A percentile compares a stretch with the other conserved stretches of the same genome.
Evolutionary conservation across 2,113 vertebrate species (phyloP).

Genomic region (Geothlypis trichas): DNA sequence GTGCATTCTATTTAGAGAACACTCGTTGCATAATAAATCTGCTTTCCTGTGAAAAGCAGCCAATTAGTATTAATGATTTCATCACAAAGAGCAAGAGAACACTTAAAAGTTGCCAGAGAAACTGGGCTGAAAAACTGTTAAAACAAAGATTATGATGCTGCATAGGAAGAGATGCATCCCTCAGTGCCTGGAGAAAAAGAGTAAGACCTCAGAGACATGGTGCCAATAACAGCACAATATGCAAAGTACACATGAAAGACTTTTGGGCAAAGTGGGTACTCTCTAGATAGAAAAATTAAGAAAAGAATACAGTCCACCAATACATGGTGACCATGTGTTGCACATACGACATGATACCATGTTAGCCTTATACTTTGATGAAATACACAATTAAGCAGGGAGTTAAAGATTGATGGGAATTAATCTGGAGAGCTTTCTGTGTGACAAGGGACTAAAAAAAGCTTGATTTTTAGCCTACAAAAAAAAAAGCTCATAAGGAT

Average conservation of each 20-base stretch:
- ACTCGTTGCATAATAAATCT: slow-evolving; percentile 54
- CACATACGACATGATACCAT: fast-evolving
- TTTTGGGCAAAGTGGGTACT: not conserved
- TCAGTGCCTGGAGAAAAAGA: not conserved
- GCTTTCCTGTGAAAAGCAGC: slow-evolving; percentile 52
- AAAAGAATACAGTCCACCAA: not conserved
- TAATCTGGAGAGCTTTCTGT: not conserved
- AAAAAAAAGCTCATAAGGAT: not conserved
- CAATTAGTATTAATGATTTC: slow-evolving; percentile 62
- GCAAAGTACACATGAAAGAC: not conserved
- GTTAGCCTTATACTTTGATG: not conserved
- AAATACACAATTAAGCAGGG: not conserved
- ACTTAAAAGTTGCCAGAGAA: not conserved
- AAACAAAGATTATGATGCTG: not conserved
- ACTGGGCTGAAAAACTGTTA: not conserved
- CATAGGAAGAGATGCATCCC: not conserved
- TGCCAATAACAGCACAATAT: not conserved
- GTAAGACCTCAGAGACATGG: not conserved
- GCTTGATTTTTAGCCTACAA: not conserved
- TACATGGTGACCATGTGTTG: fast-evolving
- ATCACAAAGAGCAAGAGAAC: not conserved
- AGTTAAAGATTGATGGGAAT: not conserved
- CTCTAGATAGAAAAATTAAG: not conserved
- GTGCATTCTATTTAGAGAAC: slow-evolving; percentile 61
- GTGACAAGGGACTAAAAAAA: not conserved